These are phyloP conservation scores for Psittacula cyanocephala DNA, from an alignment of 2,113 vertebrate species.

Conservation along the genomic window DNA sequence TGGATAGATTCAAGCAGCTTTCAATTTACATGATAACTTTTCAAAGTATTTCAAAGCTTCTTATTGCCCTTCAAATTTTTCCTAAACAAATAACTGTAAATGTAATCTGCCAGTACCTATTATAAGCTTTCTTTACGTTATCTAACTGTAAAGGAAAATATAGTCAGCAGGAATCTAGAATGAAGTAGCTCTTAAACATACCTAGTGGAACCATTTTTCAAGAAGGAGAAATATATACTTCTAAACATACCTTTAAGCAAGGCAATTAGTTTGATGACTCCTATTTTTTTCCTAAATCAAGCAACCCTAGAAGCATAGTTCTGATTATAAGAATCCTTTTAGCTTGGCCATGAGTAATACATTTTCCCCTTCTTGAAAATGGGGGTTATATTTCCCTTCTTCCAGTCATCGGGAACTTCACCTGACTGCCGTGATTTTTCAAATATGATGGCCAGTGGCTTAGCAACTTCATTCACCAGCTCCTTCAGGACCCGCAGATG, in stretches of 20 bases:
- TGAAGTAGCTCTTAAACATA: background rate
- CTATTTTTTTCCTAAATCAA: background rate
- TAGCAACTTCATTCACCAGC: no score
- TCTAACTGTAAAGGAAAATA: background rate
- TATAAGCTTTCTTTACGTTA: background rate
- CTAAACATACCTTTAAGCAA: background rate
- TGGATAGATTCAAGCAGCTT: background rate
- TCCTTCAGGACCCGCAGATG: no score
- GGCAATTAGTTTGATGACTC: background rate
- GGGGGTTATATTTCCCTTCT: no score
- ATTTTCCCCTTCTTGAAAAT: no score
- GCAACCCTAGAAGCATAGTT: background rate
- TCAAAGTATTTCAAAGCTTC: background rate
- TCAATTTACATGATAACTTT: background rate
- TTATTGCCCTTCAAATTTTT: background rate
- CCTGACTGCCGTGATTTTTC: no score
- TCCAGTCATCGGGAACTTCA: no score
- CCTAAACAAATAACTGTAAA: background rate
- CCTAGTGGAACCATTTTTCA: background rate
- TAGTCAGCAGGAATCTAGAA: background rate
- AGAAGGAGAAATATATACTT: background rate
- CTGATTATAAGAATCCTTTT: background rate
- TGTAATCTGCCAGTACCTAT: background rate
- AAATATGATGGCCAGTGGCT: no score
- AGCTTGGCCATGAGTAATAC: background rate